These are phyloP conservation scores for Grapholita molesta DNA, from an alignment of 1,140 invertebrate species.

Conservation along the genomic window DNA sequence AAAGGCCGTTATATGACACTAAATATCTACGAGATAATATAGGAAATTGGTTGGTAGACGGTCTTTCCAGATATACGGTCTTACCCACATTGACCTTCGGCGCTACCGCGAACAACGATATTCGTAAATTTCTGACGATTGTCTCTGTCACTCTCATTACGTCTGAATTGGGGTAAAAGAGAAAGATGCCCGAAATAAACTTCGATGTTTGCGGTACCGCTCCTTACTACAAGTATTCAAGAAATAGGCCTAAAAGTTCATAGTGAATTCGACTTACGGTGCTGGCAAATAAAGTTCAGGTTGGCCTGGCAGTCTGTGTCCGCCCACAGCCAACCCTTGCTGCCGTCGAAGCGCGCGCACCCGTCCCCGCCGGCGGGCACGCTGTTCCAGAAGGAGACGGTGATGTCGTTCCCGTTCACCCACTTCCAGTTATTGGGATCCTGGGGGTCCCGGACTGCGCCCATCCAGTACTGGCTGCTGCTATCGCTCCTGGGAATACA, in stretches of 20 bases:
- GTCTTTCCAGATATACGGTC: no score
- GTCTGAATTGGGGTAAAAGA: no score
- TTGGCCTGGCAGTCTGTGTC: conserved; percentile 92
- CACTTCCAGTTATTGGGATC: conserved; percentile 93
- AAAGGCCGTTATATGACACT: no score
- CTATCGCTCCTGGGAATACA: conserved; percentile 90
- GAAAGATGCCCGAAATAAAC: no score
- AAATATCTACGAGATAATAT: no score
- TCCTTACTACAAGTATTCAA: neutral
- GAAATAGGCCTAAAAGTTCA: conserved; percentile 16
- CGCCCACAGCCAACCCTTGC: conserved; percentile 96
- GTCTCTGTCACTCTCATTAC: no score
- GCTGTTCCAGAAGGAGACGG: conserved; percentile 95
- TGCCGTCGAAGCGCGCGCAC: conserved; percentile 94
- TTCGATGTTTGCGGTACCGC: no score
- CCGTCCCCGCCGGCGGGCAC: conserved; percentile 90
- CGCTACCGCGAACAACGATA: no score
- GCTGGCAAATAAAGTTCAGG: conserved; percentile 96
- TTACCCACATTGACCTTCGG: no score
- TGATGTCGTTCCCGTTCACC: conserved; percentile 92
- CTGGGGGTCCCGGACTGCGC: conserved; percentile 89
- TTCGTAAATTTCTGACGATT: no score
- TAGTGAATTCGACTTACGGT: conserved; percentile 84
- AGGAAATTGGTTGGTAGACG: no score
- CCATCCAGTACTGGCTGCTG: conserved; percentile 97